phyloP scores from a whole-genome alignment of 2,113 vertebrate species.

The Nasalis larvatus region DNA sequence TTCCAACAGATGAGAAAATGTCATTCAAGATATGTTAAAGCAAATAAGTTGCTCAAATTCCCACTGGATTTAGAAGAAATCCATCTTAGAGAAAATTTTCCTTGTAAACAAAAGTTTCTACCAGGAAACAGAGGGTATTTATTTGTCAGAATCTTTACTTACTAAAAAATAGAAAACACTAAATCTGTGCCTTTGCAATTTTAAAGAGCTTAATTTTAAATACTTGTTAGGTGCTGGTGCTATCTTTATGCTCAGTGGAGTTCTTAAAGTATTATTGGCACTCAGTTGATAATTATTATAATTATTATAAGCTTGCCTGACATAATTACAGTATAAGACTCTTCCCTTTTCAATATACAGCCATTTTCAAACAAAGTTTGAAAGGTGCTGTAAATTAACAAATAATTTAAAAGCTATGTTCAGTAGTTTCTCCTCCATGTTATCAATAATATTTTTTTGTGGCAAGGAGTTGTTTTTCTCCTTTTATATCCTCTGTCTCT shows the following conservation, averaged over 20 bases:
- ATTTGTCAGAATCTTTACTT: constrained; percentile 53
- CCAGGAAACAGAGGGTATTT: neutral
- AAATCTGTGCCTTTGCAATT: constrained; percentile 60
- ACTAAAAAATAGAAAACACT: constrained; percentile 48
- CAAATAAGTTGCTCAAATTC: constrained; percentile 14
- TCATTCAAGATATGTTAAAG: neutral
- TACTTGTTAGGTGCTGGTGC: constrained; percentile 59
- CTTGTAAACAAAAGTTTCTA: constrained; percentile 30
- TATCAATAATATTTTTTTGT: neutral
- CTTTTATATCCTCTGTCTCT: neutral
- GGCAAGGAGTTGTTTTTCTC: neutral
- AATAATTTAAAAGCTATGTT: constrained; percentile 51
- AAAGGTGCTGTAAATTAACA: constrained; percentile 70
- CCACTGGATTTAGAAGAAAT: neutral
- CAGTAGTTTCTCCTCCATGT: neutral
- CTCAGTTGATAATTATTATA: constrained; percentile 74
- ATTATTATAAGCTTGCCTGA: constrained; percentile 74
- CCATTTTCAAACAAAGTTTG: constrained; percentile 65
- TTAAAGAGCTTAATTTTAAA: constrained; percentile 75
- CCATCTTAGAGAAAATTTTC: constrained; percentile 6
- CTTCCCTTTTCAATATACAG: constrained; percentile 69
- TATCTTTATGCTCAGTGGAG: constrained; percentile 68
- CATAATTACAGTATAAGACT: constrained; percentile 74
- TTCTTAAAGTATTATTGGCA: constrained; percentile 76
- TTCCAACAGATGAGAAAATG: neutral